Percentiles rank a stretch among this genome's conserved stretches.
Conservation (phyloP, 2,797 vertebrate genomes). For the Centroberyx gerrardi region DNA sequence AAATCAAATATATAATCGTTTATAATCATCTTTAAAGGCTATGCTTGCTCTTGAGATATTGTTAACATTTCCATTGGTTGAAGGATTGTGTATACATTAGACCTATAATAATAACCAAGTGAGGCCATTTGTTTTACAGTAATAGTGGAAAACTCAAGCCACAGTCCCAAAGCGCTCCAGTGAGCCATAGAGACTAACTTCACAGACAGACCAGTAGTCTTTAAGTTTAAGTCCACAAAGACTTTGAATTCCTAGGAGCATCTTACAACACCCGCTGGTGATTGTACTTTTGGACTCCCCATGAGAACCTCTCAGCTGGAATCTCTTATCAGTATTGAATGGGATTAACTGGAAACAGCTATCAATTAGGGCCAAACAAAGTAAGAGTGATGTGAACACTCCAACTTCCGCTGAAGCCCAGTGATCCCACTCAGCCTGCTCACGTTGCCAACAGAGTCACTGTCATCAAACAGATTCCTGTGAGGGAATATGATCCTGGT, state of each 20-base stretch:
- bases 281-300: constrained; percentile 35
- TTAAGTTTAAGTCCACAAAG: background rate
- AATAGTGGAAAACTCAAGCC: background rate
- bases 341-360: constrained; percentile 53
- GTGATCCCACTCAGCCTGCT: constrained; percentile 41
- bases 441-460: constrained; percentile 17
- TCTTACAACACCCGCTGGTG: background rate
- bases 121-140: constrained; percentile 11
- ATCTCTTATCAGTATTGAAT: constrained; percentile 50
- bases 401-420: constrained; percentile 53
- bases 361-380: constrained; percentile 73
- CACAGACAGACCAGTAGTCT: background rate
- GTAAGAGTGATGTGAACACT: constrained; percentile 51
- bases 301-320: constrained; percentile 22
- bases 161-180: background rate
- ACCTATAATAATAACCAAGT: constrained; percentile 20
- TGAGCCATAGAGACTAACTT: background rate
- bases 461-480: constrained; percentile 64
- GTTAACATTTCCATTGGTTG: background rate
- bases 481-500: constrained; percentile 64
- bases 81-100: constrained; percentile 2
- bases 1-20: constrained; percentile 10
- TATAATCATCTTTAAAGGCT: constrained; percentile 13
- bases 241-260: background rate
- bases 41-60: constrained; percentile 15